Evolutionary conservation across 2,888 invertebrate genomes (phyloP).

Genomic region (Unio delphinus): DNA sequence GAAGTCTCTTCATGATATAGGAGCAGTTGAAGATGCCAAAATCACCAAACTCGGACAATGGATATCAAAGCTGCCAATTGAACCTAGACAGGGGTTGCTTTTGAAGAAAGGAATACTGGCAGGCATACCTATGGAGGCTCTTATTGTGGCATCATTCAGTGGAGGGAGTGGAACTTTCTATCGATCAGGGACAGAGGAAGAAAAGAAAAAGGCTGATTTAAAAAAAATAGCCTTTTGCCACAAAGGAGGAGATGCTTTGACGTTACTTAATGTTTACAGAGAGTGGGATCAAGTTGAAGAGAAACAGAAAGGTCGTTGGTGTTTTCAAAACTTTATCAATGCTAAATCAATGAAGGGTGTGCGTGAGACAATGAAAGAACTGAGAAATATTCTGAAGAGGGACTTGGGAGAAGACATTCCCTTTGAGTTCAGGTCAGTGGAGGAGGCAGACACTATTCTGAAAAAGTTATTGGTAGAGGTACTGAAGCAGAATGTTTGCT

Average conservation of each 20-base stretch:
- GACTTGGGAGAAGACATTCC: constrained; percentile 37
- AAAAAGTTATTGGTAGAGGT: constrained; percentile 51
- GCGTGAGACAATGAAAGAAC: constrained; percentile 51
- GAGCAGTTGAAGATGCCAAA: constrained; percentile 50
- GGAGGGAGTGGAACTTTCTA: constrained; percentile 64
- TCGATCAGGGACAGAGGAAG: constrained; percentile 50
- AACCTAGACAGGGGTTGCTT: constrained; percentile 61
- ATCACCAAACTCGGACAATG: constrained; percentile 63
- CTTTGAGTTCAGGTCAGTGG: constrained; percentile 22
- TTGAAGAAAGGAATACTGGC: constrained; percentile 44
- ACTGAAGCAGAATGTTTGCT: constrained; percentile 48
- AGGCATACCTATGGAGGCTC: constrained; percentile 52
- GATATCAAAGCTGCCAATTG: constrained; percentile 63
- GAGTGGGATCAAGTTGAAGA: constrained; percentile 52
- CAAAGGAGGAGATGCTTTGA: constrained; percentile 58
- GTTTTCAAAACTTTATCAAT: constrained; percentile 66
- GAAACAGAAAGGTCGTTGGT: constrained; percentile 58
- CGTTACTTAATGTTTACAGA: constrained; percentile 57
- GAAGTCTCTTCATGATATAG: constrained; percentile 51
- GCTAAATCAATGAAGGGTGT: constrained; percentile 61
- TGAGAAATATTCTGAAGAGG: constrained; percentile 38
- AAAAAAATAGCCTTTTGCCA: constrained; percentile 59
- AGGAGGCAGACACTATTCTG: constrained; percentile 24
- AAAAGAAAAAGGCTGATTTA: constrained; percentile 53
- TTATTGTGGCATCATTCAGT: constrained; percentile 59